Conservation (phyloP, 2,888 invertebrate genomes). For the Bugulina stolonifera region DNA sequence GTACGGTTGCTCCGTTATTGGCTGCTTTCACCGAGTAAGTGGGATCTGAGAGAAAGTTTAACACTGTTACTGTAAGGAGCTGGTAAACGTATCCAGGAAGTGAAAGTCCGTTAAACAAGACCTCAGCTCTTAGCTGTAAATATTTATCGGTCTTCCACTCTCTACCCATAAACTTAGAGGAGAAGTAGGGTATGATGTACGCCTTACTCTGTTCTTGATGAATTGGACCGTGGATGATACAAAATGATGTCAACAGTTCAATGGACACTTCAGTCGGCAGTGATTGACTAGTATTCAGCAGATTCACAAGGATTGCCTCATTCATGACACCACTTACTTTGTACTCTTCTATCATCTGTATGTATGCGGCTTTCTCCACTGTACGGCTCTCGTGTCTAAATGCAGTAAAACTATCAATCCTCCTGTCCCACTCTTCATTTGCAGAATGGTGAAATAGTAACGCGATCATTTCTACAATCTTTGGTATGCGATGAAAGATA, state of each 20-base stretch:
- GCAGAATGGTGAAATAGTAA: not conserved
- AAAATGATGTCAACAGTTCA: not conserved
- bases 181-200: not conserved
- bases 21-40: too few species aligned
- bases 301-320: not conserved
- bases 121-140: too few species aligned
- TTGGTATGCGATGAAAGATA: not conserved
- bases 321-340: not conserved
- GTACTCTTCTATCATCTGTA: not conserved
- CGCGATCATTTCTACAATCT: not conserved
- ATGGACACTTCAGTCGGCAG: not conserved
- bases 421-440: not conserved
- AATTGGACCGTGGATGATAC: not conserved
- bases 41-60: too few species aligned
- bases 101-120: not conserved
- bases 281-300: not conserved
- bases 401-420: not conserved
- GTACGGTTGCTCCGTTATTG: too few species aligned
- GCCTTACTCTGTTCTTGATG: not conserved
- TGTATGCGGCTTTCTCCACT: not conserved
- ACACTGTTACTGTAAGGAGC: slow-evolving; percentile 3
- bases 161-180: not conserved
- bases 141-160: too few species aligned
- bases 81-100: slow-evolving; percentile 9
- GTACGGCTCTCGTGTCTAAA: not conserved